These are phyloP conservation scores for Coleophora deauratella DNA, from an alignment of 2,888 invertebrate genomes.

Conservation along the genomic window DNA sequence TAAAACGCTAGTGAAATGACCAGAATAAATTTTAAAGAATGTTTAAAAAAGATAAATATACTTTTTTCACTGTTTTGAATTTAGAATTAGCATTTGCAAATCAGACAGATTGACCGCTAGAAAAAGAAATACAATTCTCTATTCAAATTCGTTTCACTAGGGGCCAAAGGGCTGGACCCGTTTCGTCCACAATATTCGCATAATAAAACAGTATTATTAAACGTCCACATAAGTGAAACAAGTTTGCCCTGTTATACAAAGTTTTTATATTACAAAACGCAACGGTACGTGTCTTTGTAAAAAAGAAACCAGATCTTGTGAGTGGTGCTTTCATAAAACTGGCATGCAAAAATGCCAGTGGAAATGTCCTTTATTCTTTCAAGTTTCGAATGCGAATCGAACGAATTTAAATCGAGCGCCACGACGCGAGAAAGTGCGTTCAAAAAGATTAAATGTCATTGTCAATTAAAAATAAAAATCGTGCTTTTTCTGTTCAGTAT, in stretches of 20 bases:
- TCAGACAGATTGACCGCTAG: too few relatives aligned
- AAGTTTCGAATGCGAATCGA: slow-evolving; percentile 11
- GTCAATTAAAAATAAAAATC: slow-evolving; percentile 18
- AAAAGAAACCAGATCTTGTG: slow-evolving; percentile 47
- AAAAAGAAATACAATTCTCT: neutral
- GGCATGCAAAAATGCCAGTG: slow-evolving; percentile 22
- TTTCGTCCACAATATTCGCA: slow-evolving; percentile 20
- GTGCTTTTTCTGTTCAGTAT: neutral
- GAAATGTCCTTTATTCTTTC: slow-evolving; percentile 15
- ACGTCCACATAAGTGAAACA: slow-evolving; percentile 15
- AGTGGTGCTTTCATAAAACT: slow-evolving; percentile 37
- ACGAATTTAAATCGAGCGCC: neutral
- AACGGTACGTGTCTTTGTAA: slow-evolving; percentile 29
- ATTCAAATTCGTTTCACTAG: slow-evolving; percentile 9
- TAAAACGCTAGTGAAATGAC: too few relatives aligned
- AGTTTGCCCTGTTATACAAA: slow-evolving; percentile 14
- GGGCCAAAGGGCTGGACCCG: slow-evolving; percentile 23
- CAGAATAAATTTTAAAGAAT: too few relatives aligned
- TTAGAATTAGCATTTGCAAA: too few relatives aligned
- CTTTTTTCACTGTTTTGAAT: too few relatives aligned
- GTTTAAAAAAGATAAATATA: too few relatives aligned
- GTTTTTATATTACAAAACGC: slow-evolving; percentile 33
- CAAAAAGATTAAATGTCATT: slow-evolving; percentile 33
- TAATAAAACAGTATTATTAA: slow-evolving; percentile 23
- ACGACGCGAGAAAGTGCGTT: slow-evolving; percentile 24